Conservation (phyloP, 2,797 vertebrate species). For the Todus mexicanus region DNA sequence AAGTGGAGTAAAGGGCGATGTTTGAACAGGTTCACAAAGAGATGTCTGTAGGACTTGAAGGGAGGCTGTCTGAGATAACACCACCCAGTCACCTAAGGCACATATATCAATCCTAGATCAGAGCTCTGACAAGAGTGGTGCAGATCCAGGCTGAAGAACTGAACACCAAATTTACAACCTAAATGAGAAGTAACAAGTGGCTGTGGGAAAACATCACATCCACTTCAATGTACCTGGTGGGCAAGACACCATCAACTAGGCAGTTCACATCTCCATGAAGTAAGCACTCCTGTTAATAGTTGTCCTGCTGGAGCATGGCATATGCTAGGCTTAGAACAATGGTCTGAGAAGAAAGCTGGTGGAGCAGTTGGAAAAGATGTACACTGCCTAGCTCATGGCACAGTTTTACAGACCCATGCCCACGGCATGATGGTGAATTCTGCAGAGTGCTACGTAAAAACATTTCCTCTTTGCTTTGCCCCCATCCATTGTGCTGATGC, state of each 20-base stretch:
- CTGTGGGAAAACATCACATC: not conserved
- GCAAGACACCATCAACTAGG: accelerated
- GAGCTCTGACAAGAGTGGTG: not conserved
- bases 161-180: not conserved
- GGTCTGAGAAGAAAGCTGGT: not conserved
- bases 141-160: not conserved
- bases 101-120: not conserved
- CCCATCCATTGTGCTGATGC: accelerated
- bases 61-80: not conserved
- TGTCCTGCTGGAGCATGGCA: not conserved
- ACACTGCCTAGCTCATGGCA: not conserved
- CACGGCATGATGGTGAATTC: not conserved
- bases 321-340: not conserved
- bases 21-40: not conserved
- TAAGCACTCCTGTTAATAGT: not conserved
- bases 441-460: accelerated
- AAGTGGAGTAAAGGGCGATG: not conserved
- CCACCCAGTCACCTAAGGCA: not conserved
- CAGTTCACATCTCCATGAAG: not conserved
- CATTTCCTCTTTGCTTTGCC: not conserved
- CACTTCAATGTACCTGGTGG: not conserved
- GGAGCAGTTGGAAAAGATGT: not conserved
- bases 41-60: not conserved
- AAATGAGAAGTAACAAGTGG: not conserved
- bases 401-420: not conserved